phyloP scores from a whole-genome alignment of 2,888 invertebrate genomes.

The Orthonevra nobilis region DNA sequence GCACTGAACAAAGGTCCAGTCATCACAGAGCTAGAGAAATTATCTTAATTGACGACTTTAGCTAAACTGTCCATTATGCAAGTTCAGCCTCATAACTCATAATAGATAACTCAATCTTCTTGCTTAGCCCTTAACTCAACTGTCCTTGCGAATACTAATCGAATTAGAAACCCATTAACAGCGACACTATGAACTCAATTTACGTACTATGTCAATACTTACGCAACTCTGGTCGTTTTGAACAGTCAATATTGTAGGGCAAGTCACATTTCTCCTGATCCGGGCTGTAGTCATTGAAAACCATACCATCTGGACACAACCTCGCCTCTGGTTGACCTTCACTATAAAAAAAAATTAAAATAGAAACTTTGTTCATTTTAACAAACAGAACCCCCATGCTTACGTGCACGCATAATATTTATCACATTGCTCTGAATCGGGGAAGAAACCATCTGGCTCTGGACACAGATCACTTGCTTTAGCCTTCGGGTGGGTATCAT shows the following conservation, averaged over 20 bases:
- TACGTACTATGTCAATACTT: constrained; percentile 81
- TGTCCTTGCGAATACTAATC: background rate
- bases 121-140: too few species aligned
- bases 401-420: constrained; percentile 91
- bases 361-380: constrained; percentile 23
- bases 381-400: constrained; percentile 72
- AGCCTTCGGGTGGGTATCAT: constrained; percentile 77
- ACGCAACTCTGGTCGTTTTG: constrained; percentile 89
- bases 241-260: constrained; percentile 92
- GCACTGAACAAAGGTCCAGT: too few species aligned
- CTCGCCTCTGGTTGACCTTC: constrained; percentile 88
- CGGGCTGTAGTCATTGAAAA: constrained; percentile 92
- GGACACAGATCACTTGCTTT: constrained; percentile 87
- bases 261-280: constrained; percentile 92
- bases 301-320: constrained; percentile 93
- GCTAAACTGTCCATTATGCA: too few species aligned
- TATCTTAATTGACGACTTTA: too few species aligned
- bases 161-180: constrained; percentile 42
- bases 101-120: too few species aligned
- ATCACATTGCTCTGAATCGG: constrained; percentile 92
- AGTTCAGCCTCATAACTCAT: too few species aligned
- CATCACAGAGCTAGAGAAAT: too few species aligned
- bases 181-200: background rate
- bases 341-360: constrained; percentile 77
- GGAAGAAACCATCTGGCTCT: constrained; percentile 90